A percentile compares a stretch with the other conserved stretches of the same genome.
These are phyloP conservation scores for Sinopyrophorus schimmeli DNA, from an alignment of 2,888 invertebrate species.

Conservation along the genomic window DNA sequence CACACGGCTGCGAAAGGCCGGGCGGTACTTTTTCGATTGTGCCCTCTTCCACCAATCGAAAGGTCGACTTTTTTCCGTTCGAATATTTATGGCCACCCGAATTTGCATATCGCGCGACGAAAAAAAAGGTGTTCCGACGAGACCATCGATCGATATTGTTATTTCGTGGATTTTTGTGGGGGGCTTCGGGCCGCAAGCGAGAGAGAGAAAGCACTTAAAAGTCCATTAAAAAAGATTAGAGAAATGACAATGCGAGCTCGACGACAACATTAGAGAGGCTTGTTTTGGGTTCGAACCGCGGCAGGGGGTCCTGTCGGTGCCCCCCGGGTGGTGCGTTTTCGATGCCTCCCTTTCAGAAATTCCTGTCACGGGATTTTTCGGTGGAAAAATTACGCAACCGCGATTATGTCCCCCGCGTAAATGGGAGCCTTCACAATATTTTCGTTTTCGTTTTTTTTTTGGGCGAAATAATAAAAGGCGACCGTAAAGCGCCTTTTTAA, in stretches of 20 bases:
- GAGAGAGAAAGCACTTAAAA: slow-evolving; percentile 20
- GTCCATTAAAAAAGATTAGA: slow-evolving; percentile 33
- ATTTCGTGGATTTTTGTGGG: slow-evolving; percentile 4
- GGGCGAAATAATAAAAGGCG: too few relatives aligned
- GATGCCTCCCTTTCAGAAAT: slow-evolving; percentile 30
- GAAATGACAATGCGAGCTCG: slow-evolving; percentile 31
- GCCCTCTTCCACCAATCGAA: slow-evolving; percentile 32
- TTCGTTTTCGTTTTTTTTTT: slow-evolving; percentile 15
- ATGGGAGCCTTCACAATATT: slow-evolving; percentile 25
- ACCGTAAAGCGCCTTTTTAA: slow-evolving; percentile 21
- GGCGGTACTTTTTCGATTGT: slow-evolving; percentile 37
- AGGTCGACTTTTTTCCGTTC: slow-evolving; percentile 21
- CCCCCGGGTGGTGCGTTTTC: slow-evolving; percentile 30
- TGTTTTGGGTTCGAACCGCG: slow-evolving; percentile 29
- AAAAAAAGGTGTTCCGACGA: neutral
- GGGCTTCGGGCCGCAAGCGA: neutral
- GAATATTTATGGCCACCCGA: slow-evolving; percentile 29
- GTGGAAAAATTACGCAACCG: slow-evolving; percentile 7
- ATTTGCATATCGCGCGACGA: slow-evolving; percentile 11
- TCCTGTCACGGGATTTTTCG: too few relatives aligned
- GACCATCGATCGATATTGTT: slow-evolving; percentile 7
- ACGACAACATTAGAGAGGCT: slow-evolving; percentile 34
- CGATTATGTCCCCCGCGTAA: slow-evolving; percentile 1
- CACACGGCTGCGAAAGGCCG: too few relatives aligned
- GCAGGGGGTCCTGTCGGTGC: slow-evolving; percentile 34